Evolutionary conservation across 1,140 invertebrate species (phyloP).

Genomic region (Elymnias hypermnestra): DNA sequence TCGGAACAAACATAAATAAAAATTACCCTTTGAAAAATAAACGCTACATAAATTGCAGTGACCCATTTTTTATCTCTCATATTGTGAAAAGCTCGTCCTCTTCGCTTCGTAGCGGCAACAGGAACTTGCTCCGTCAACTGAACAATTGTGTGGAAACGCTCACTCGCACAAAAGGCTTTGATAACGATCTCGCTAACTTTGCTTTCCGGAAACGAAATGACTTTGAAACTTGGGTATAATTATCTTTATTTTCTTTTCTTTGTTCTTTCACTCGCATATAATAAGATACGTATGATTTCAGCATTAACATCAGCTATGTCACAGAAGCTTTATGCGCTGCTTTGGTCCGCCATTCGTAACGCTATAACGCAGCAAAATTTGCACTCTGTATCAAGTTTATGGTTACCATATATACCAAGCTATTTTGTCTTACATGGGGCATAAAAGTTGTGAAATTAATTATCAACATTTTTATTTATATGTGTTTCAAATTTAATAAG

Average conservation of each 20-base stretch:
- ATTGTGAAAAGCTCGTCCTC: constrained; percentile 8
- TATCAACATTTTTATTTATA: too few relatives aligned
- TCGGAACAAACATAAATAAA: too few relatives aligned
- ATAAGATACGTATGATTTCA: too few relatives aligned
- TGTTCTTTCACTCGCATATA: background rate
- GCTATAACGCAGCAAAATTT: too few relatives aligned
- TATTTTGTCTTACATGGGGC: too few relatives aligned
- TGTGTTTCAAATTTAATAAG: too few relatives aligned
- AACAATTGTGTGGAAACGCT: constrained; percentile 14
- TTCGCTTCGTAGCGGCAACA: constrained; percentile 2
- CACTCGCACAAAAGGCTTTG: constrained; percentile 12
- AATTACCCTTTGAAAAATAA: background rate
- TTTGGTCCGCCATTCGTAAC: too few relatives aligned
- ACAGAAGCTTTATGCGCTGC: too few relatives aligned
- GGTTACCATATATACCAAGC: too few relatives aligned
- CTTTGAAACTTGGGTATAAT: constrained; percentile 1
- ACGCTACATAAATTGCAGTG: background rate
- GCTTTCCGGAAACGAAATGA: constrained; percentile 4
- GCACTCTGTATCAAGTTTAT: too few relatives aligned
- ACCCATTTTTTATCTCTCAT: constrained; percentile 3
- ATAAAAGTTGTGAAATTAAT: too few relatives aligned
- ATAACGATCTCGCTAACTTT: constrained; percentile 14
- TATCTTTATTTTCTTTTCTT: constrained; percentile 2
- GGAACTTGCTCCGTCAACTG: constrained; percentile 2
- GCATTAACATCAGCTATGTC: too few relatives aligned